phyloP scores from a whole-genome alignment of 1,140 invertebrate genomes.

The Coptotermes formosanus region DNA sequence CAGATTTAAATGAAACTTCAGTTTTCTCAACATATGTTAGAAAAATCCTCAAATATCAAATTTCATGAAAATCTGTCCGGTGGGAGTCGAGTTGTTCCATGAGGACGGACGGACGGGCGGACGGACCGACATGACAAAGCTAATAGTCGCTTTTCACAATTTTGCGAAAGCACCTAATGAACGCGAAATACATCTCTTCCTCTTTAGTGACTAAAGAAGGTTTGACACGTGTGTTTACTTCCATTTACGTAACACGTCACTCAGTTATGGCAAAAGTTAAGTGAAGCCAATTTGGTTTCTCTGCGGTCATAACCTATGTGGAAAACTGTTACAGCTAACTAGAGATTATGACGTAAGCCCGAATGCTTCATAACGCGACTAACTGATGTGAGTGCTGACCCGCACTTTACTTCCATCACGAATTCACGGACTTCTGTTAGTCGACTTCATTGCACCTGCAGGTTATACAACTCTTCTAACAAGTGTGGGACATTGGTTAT shows the following conservation, averaged over 20 bases:
- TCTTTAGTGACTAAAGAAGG: not conserved
- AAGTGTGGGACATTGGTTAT: not conserved
- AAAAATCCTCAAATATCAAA: no score
- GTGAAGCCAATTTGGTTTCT: slow-evolving; percentile 8
- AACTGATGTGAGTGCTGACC: not conserved
- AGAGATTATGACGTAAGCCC: not conserved
- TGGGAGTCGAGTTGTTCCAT: no score
- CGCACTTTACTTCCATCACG: not conserved
- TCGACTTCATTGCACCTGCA: not conserved
- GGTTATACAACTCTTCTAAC: not conserved
- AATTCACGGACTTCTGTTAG: not conserved
- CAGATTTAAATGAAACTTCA: no score
- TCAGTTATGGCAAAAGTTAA: not conserved
- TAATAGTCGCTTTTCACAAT: no score
- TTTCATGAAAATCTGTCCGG: no score
- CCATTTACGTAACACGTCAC: not conserved
- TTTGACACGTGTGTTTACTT: not conserved
- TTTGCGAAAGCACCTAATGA: no score
- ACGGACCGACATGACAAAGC: no score
- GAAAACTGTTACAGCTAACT: not conserved
- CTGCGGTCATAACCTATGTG: not conserved
- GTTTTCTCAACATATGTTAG: no score
- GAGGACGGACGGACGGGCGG: no score
- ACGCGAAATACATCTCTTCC: not conserved
- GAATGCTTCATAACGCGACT: not conserved